Evolutionary conservation across 2,888 invertebrate genomes (phyloP).

Genomic region (Mythimna albipuncta): DNA sequence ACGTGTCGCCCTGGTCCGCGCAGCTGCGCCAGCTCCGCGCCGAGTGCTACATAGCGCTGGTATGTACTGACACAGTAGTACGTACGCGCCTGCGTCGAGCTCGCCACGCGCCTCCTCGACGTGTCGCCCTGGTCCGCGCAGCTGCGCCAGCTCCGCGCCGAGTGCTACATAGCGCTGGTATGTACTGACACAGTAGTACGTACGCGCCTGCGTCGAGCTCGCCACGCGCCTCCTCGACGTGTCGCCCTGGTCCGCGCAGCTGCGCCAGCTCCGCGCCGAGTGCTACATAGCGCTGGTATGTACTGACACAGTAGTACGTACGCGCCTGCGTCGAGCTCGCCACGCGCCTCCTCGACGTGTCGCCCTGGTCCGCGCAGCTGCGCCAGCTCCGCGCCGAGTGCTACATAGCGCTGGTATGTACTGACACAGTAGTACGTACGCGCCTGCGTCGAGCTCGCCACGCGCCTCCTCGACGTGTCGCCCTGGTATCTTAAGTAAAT

Average conservation of each 20-base stretch:
- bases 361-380: constrained; percentile 97
- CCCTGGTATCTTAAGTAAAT: constrained; percentile 79
- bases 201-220: constrained; percentile 87
- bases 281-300: constrained; percentile 93
- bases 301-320: background rate
- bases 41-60: constrained; percentile 94
- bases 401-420: background rate
- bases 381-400: constrained; percentile 76
- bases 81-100: constrained; percentile 63
- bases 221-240: constrained; percentile 93
- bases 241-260: constrained; percentile 96
- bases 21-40: constrained; percentile 96
- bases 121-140: constrained; percentile 96
- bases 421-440: too few species aligned
- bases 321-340: constrained; percentile 48
- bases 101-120: constrained; percentile 74
- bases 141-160: constrained; percentile 86
- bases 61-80: constrained; percentile 58
- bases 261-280: constrained; percentile 96
- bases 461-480: constrained; percentile 93
- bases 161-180: constrained; percentile 5
- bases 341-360: constrained; percentile 71
- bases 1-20: constrained; percentile 97
- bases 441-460: too few species aligned
- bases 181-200: background rate